These are phyloP conservation scores for Mizuhopecten yessoensis DNA, from an alignment of 1,140 invertebrate genomes.

Conservation along the genomic window DNA sequence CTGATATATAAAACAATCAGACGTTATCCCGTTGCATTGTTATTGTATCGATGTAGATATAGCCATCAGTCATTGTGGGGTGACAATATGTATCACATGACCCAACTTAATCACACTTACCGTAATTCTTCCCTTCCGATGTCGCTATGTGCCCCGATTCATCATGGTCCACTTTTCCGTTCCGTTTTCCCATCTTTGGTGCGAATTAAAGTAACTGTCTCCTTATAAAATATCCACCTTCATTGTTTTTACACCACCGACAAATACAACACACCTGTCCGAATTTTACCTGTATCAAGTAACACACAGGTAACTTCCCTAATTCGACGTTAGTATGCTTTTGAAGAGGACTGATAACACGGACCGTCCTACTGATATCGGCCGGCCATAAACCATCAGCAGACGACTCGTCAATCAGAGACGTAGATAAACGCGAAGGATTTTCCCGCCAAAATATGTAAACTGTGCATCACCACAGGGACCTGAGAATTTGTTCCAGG, in stretches of 20 bases:
- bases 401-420: not conserved
- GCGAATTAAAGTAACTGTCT: not conserved
- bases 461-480: no score
- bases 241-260: not conserved
- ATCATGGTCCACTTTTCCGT: not conserved
- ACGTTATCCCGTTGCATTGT: no score
- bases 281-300: not conserved
- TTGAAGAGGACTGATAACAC: slow-evolving; percentile 20
- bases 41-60: no score
- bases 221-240: not conserved
- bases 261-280: not conserved
- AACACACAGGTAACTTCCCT: not conserved
- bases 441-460: slow-evolving; percentile 27
- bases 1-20: no score
- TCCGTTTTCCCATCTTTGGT: not conserved
- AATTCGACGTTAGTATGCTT: not conserved
- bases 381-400: not conserved
- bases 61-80: no score
- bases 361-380: not conserved
- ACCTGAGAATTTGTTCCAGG: no score
- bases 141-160: not conserved
- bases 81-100: no score
- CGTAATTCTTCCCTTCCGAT: not conserved
- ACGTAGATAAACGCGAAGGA: not conserved
- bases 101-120: not conserved